phyloP scores from a whole-genome alignment of 2,113 vertebrate species.

The Triplophysa rosa region DNA sequence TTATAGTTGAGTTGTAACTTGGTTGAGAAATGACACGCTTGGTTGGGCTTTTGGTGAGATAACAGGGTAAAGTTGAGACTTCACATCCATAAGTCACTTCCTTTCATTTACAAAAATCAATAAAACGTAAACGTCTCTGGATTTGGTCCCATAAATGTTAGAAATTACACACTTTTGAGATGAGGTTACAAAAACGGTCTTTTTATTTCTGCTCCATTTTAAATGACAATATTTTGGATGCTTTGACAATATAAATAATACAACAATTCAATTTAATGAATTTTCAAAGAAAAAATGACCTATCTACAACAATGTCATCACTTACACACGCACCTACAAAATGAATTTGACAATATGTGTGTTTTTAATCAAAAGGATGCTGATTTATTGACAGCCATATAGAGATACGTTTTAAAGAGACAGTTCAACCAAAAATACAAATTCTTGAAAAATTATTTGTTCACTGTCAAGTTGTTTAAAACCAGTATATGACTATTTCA shows the following conservation, averaged over 20 bases:
- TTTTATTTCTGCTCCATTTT: constrained; percentile 8
- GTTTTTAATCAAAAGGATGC: too few species aligned
- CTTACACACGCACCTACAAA: too few species aligned
- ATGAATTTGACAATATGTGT: too few species aligned
- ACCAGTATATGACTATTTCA: too few species aligned
- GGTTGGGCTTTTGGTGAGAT: constrained; percentile 26
- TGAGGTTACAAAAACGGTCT: not conserved
- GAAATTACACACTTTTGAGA: not conserved
- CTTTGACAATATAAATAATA: constrained; percentile 1
- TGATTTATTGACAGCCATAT: too few species aligned
- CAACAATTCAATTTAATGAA: not conserved
- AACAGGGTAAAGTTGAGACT: not conserved
- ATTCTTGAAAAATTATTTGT: too few species aligned
- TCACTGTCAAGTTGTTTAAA: too few species aligned
- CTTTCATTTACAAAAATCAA: not conserved
- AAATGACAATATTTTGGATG: not conserved
- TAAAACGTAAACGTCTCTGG: not conserved
- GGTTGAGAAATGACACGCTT: not conserved
- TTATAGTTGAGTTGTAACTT: constrained; percentile 36
- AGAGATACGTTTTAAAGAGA: too few species aligned
- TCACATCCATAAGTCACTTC: not conserved
- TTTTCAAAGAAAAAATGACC: not conserved
- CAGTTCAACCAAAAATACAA: too few species aligned
- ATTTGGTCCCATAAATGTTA: too few species aligned
- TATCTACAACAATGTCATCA: too few species aligned